These are phyloP conservation scores for Nymphalis urticae DNA, from an alignment of 2,888 invertebrate genomes.

Conservation along the genomic window DNA sequence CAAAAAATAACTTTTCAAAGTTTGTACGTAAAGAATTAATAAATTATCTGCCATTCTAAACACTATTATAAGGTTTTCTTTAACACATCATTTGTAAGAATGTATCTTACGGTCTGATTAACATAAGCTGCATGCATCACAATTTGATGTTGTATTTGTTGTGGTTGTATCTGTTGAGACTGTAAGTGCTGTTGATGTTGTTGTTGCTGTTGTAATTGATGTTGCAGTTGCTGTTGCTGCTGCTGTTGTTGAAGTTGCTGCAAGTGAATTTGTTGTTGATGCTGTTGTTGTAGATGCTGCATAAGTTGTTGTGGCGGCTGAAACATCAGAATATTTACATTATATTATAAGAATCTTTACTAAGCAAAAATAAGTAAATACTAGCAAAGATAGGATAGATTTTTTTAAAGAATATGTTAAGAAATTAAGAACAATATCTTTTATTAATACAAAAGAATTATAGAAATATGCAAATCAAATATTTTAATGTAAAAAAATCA, in stretches of 20 bases:
- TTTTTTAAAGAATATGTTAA: no score
- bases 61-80: no score
- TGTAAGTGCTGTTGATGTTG: conserved; percentile 47
- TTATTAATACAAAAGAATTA: no score
- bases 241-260: conserved; percentile 57
- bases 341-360: conserved; percentile 7
- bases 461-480: no score
- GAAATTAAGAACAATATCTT: no score
- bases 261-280: conserved; percentile 53
- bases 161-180: conserved; percentile 43
- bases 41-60: no score
- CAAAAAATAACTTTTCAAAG: background rate
- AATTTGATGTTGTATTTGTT: conserved; percentile 60
- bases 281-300: conserved; percentile 56
- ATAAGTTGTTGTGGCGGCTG: conserved; percentile 47
- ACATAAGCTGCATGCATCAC: conserved; percentile 76
- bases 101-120: conserved; percentile 68
- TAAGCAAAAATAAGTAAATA: background rate
- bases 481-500: no score
- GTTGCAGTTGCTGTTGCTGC: conserved; percentile 52
- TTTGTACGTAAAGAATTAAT: no score
- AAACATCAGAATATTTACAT: conserved; percentile 20
- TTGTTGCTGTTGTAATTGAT: conserved; percentile 48
- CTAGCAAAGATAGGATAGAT: no score
- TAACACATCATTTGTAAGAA: background rate